These are phyloP conservation scores for Cynoglossus semilaevis DNA, from an alignment of 2,113 vertebrate genomes.

Conservation along the genomic window DNA sequence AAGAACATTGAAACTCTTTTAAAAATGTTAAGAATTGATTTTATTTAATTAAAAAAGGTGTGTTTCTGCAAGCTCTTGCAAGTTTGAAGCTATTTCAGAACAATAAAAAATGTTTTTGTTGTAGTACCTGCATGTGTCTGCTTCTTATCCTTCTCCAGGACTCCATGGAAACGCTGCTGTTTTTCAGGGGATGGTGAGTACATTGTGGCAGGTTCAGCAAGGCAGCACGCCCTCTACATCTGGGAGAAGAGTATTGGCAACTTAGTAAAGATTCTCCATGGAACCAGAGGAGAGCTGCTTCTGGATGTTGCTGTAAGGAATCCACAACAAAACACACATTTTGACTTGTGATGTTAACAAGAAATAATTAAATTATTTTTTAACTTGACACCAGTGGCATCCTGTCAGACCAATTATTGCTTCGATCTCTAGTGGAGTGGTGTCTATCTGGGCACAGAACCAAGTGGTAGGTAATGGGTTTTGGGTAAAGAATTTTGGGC, in stretches of 20 bases:
- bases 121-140: background rate
- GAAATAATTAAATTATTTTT: background rate
- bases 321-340: background rate
- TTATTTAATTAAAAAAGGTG: too few relatives aligned
- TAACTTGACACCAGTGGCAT: slow-evolving; percentile 83
- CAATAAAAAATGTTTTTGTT: background rate
- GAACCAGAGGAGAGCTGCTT: slow-evolving; percentile 92
- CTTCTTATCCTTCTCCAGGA: slow-evolving; percentile 71
- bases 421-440: slow-evolving; percentile 96
- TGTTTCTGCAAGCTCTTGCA: too few relatives aligned
- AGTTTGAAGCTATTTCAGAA: too few relatives aligned
- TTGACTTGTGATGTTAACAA: too few relatives aligned
- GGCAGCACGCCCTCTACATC: slow-evolving; percentile 96
- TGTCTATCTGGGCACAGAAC: slow-evolving; percentile 99
- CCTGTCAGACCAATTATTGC: slow-evolving; percentile 96
- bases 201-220: slow-evolving; percentile 93
- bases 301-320: slow-evolving; percentile 91
- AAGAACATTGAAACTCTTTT: too few relatives aligned
- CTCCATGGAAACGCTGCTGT: slow-evolving; percentile 98
- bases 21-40: too few relatives aligned
- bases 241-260: slow-evolving; percentile 99
- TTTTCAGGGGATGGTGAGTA: slow-evolving; percentile 98
- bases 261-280: slow-evolving; percentile 96
- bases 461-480: slow-evolving; percentile 88
- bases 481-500: background rate